Evolutionary conservation across 2,888 invertebrate genomes (phyloP), one percentile per base, ranked within the genome.

Genomic region (Ochropleura leucogaster): DNA sequence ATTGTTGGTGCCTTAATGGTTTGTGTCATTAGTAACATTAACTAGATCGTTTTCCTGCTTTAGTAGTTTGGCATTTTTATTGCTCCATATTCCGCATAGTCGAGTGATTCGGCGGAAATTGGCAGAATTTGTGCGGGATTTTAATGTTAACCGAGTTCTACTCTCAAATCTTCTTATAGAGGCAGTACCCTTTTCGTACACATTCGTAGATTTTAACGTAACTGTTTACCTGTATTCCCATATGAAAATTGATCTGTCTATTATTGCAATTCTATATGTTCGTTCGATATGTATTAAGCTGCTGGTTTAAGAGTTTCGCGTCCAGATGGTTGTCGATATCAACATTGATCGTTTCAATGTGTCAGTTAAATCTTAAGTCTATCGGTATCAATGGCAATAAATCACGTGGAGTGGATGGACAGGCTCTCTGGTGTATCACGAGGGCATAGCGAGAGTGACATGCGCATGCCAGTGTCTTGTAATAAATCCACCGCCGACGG

Each of bases 401-500:
- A 80, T 64, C 78, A 72, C 55, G 47, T 57, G 59, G 46, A 79
- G 60, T 82, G 42, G 62, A 79, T 87, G 82, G 72, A 83, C 74
- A 80, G 81, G 79, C 83, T 80, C 46, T 79, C 76, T 78, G 82
- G 82, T 74, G 79, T 57, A 55, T 62, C 67, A 82, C 79, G 79
- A 78, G 80, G 79, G 74, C 83, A 81, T 85, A 89, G 89, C 86
- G 89, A 90, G 90, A 92, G 91, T 90, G 87, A 82, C 84, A 77
- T 78, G 74, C 79, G 77, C 85, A 80, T 87, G 87, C 85, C 84
- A 82, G 87, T 80, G 80, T 86, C 72, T 83, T 80, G 89, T 90
- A 91, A 92, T 94, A 93, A 94, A 94, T 93, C 91, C 90, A 79
- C 79, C 79, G 87, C 85, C 86, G 83, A 82, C 88, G 84, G 85